A percentile compares a stretch with the other conserved stretches of the same genome.
phyloP scores from a whole-genome alignment of 64 coral and sea anemone genomes.

The Stichodactyla helianthus region DNA sequence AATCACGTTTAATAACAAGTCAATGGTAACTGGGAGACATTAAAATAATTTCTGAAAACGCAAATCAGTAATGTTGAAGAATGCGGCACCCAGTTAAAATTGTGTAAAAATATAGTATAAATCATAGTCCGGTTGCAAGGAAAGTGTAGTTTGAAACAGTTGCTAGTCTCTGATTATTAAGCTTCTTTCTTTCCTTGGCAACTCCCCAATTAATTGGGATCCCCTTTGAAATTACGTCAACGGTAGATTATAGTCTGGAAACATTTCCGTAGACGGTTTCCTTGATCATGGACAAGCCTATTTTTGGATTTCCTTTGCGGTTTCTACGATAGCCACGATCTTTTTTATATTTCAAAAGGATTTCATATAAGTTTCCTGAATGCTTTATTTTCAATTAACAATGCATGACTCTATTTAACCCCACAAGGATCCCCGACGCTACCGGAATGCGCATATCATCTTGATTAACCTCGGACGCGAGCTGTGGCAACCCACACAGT shows the following conservation, averaged over 20 bases:
- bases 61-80: too few relatives aligned
- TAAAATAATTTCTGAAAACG: too few relatives aligned
- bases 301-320: slow-evolving; percentile 7
- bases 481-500: neutral
- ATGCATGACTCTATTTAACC: neutral
- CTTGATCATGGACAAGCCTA: neutral
- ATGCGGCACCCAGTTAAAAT: too few relatives aligned
- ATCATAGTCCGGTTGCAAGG: neutral
- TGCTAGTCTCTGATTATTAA: neutral
- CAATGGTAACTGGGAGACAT: too few relatives aligned
- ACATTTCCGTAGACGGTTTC: slow-evolving; percentile 1
- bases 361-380: neutral
- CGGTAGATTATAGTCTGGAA: neutral
- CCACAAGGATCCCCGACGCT: neutral
- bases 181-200: neutral
- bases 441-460: neutral
- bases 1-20: too few relatives aligned
- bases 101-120: too few relatives aligned
- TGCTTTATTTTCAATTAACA: neutral
- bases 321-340: neutral
- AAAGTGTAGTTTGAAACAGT: neutral
- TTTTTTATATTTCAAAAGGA: neutral
- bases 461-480: slow-evolving; percentile 1
- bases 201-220: neutral
- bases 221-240: neutral